A percentile compares a stretch with the other conserved stretches of the same genome.
These are phyloP conservation scores for Ceyx melanurus DNA, from an alignment of 2,113 vertebrate species.

Conservation along the genomic window DNA sequence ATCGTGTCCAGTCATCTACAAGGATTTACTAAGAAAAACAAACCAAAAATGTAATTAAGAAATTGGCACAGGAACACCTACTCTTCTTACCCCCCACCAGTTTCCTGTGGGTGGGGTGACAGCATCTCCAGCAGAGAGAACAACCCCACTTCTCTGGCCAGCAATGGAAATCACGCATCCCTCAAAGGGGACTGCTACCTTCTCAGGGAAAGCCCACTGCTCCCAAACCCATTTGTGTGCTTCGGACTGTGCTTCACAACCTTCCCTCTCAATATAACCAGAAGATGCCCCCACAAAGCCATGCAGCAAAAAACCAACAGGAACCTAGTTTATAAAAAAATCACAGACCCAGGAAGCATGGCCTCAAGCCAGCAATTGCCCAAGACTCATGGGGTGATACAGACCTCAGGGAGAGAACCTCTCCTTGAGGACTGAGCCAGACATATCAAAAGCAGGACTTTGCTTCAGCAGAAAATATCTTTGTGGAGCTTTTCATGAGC, in stretches of 20 bases:
- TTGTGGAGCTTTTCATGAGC: not conserved
- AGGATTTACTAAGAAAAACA: not conserved
- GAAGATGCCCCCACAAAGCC: not conserved
- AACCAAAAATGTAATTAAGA: not conserved
- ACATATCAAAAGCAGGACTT: not conserved
- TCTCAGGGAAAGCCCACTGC: not conserved
- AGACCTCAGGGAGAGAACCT: not conserved
- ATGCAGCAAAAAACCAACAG: not conserved
- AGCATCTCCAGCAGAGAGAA: not conserved
- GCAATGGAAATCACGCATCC: not conserved
- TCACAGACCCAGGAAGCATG: not conserved
- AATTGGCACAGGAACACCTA: not conserved
- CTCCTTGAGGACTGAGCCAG: not conserved
- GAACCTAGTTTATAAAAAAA: not conserved
- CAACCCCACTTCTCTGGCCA: not conserved
- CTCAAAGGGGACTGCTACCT: not conserved
- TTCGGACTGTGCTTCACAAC: not conserved
- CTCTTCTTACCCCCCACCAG: not conserved
- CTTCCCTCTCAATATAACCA: not conserved
- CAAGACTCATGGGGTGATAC: not conserved
- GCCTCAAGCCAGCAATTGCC: not conserved
- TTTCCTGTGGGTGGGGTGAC: not conserved
- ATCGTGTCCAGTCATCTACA: not conserved
- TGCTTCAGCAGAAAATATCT: not conserved
- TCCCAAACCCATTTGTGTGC: accelerated